Evolutionary conservation across 2,888 invertebrate genomes (phyloP), one percentile per base, ranked within the genome.

Genomic region (Myathropa florea): DNA sequence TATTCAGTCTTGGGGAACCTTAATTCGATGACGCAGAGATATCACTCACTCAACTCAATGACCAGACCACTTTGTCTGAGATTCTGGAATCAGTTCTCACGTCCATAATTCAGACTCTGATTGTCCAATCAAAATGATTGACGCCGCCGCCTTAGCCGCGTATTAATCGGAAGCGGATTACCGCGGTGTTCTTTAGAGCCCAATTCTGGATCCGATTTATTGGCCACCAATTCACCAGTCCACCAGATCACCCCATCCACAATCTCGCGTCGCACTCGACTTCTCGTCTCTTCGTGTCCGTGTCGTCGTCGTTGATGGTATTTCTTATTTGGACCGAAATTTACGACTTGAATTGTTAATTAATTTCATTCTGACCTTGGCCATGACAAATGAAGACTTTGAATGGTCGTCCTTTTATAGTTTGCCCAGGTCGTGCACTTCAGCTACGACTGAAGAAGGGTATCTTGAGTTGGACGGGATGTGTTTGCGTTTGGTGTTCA

Each of bases 111-210:
- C 60, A n/a, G 60, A 33, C 36, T 80, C 33, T 73, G 80, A 73
- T 80, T 80, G 80, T 73, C 72, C 80, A 80, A 80, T 80, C 80
- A 80, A 80, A 79, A 72, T 80, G 80, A 80, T 80, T 80, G 80
- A 80, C 80, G 65, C 65, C 53, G 80, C 80, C 76, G 67, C 60
- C 72, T 23, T 30, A 14, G 23, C 28, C 7, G 71, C 46, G 64
- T 39, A 46, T 64, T 64, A 71, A 64, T 80, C 72, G 80, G 80
- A 80, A 80, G 80, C 80, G 72, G 80, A 80, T 80, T 80, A 80
- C 36, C 55, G 80, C 72, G 72, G 80, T 60, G 6, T 28, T 72
- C 71, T 61, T 80, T 60, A 36, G 57, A 72, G 53, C 67, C 46
- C 80, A 80, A 65, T 67, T 73, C 55, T 65, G 72, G 33, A 60